Conservation (phyloP, 2,888 invertebrate genomes). For the Craniophora ligustri region DNA sequence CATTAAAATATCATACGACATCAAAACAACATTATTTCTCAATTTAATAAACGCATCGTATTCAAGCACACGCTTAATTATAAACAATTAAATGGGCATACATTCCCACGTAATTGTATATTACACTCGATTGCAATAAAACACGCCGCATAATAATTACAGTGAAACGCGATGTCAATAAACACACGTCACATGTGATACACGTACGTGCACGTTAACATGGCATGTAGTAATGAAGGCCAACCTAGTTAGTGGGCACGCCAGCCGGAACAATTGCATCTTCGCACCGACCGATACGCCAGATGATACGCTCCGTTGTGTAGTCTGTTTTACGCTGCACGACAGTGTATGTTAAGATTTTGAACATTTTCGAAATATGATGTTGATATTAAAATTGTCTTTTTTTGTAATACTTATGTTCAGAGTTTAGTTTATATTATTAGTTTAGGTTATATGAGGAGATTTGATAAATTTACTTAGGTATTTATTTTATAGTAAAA, state of each 20-base stretch:
- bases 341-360: conserved; percentile 24
- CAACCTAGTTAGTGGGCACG: conserved; percentile 85
- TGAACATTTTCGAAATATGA: too few species aligned
- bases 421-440: too few species aligned
- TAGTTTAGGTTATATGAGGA: too few species aligned
- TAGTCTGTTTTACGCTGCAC: conserved; percentile 30
- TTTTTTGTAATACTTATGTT: background rate
- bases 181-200: conserved; percentile 40
- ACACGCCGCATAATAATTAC: conserved; percentile 35
- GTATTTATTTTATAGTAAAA: too few species aligned
- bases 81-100: conserved; percentile 24
- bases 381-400: background rate
- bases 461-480: too few species aligned
- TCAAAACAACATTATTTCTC: conserved; percentile 1
- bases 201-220: conserved; percentile 43
- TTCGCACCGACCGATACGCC: conserved; percentile 63
- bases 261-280: conserved; percentile 88
- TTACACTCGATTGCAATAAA: conserved; percentile 43
- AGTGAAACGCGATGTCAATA: conserved; percentile 36
- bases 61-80: conserved; percentile 16
- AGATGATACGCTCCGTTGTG: conserved; percentile 45
- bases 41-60: conserved; percentile 24
- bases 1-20: conserved; percentile 7
- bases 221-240: conserved; percentile 73
- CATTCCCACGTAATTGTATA: conserved; percentile 32